These are phyloP conservation scores for Muntiacus reevesi DNA, from an alignment of 2,113 vertebrate genomes.

Conservation along the genomic window DNA sequence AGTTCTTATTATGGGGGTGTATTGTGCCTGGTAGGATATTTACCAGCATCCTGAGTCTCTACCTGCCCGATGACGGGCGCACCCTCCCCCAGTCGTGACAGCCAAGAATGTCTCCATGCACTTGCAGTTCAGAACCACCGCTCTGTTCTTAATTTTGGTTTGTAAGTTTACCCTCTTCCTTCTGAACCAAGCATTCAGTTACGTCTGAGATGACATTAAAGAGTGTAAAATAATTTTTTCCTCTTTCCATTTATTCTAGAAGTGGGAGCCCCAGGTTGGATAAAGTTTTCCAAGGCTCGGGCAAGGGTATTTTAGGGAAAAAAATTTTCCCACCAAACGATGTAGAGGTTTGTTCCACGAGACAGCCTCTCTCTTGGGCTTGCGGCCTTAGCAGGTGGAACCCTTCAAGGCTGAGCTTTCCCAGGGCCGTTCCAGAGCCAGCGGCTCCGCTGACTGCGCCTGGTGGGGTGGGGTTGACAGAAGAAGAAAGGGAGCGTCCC, in stretches of 20 bases:
- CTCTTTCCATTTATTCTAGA: neutral
- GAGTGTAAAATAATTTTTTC: neutral
- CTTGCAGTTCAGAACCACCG: neutral
- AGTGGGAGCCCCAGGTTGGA: neutral
- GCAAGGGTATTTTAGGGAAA: neutral
- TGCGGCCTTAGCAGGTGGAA: constrained; percentile 41
- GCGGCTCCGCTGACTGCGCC: neutral
- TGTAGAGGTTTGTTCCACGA: neutral
- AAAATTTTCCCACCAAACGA: neutral
- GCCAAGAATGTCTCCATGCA: neutral
- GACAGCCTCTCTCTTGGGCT: neutral
- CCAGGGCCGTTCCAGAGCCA: constrained; percentile 46
- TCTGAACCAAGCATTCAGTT: neutral
- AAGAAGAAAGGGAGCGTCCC: constrained; percentile 22
- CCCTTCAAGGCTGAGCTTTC: constrained; percentile 38
- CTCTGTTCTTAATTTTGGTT: neutral
- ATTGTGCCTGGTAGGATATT: neutral
- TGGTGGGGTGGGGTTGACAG: constrained; percentile 24
- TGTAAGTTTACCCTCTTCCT: neutral
- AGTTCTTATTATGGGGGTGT: neutral
- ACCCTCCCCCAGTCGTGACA: neutral
- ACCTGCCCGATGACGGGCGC: neutral
- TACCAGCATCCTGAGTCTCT: neutral
- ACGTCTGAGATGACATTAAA: constrained; percentile 22
- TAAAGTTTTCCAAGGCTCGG: neutral